These are phyloP conservation scores for Dipus sagitta DNA, from an alignment of 2,797 vertebrate species.

Conservation along the genomic window DNA sequence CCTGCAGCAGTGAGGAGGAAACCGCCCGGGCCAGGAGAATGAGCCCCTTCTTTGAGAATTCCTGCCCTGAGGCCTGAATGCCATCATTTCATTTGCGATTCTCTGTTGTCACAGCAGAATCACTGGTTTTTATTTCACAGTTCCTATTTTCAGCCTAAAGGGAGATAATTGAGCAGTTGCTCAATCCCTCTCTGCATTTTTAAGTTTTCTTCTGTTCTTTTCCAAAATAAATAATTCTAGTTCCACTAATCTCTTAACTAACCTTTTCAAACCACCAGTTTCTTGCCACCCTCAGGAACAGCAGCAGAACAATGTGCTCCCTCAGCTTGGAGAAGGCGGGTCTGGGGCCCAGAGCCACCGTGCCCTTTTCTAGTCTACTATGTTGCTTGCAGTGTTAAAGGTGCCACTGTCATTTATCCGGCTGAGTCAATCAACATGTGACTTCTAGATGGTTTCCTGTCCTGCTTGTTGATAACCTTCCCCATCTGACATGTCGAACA, in stretches of 20 bases:
- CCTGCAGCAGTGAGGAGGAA: neutral
- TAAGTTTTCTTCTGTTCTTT: neutral
- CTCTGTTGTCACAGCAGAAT: neutral
- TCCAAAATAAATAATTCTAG: conserved; percentile 17
- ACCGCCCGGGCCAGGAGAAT: neutral
- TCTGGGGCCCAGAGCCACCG: fast-evolving
- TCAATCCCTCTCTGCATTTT: neutral
- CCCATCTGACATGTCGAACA: neutral
- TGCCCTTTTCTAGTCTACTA: neutral
- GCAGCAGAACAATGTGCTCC: neutral
- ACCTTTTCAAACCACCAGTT: neutral
- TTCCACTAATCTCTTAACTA: conserved; percentile 3
- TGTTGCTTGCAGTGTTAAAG: neutral
- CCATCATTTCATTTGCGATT: neutral
- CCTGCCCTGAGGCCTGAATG: neutral
- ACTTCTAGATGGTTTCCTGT: neutral
- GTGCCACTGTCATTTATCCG: neutral
- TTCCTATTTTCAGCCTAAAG: conserved; percentile 42
- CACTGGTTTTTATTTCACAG: neutral
- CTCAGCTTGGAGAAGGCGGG: neutral
- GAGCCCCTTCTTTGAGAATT: neutral
- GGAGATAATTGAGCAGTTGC: neutral
- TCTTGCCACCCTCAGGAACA: neutral
- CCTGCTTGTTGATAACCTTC: neutral
- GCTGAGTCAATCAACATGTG: neutral